Base-by-base conservation (phyloP, 2,113 vertebrate genomes). In the Gymnorhina tibicen region DNA sequence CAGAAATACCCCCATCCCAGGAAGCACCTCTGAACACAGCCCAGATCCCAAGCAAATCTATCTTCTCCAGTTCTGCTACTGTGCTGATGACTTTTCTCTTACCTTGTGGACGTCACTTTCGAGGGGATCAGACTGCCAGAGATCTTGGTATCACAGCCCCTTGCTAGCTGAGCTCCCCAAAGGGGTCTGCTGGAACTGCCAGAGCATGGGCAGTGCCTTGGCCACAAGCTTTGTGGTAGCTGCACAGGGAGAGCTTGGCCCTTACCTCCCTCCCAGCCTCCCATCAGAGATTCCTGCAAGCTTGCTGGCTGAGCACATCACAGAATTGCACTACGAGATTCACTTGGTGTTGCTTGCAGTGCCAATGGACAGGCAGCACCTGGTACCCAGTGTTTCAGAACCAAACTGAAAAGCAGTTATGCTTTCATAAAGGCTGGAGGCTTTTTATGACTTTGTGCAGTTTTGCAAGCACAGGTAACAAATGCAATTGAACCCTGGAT, bases 341-440 rank as follows among this genome's bases (percentile, higher is more conserved):
- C 59, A 68, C 7, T 32, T 17, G 30, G 30, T n/a, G 6, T 23
- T 59, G 27, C 20, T 33, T 4, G 2, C 6, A n/a, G 56, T 1
- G n/a, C 37, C 67, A 8, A n/a, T 2, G 16, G 53, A 9, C 23
- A 16, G 58, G 58, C 33, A 30, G 58, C 35, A 27, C 13, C 33
- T 12, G 10, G 20, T 14, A 69, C 13, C 46, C 56, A 24, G 46
- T 3, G 15, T 24, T 62, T 63, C 74, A 67, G 60, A 70, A 42
- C 23, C 7, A 0, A 74, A 20, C 1, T 6, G 37, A n/a, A n/a
- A n/a, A n/a, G 77, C 0, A 9, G 37, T 4, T 50, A 6, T 0
- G 0, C 42, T n/a, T 2, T 16, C 10, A 41, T 11, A 44, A 49
- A 69, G 42, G n/a, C 39, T 44, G 28, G 20, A 21, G 42, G 11